These are phyloP conservation scores for Dinoponera quadriceps DNA, from an alignment of 1,140 invertebrate genomes.

Conservation along the genomic window DNA sequence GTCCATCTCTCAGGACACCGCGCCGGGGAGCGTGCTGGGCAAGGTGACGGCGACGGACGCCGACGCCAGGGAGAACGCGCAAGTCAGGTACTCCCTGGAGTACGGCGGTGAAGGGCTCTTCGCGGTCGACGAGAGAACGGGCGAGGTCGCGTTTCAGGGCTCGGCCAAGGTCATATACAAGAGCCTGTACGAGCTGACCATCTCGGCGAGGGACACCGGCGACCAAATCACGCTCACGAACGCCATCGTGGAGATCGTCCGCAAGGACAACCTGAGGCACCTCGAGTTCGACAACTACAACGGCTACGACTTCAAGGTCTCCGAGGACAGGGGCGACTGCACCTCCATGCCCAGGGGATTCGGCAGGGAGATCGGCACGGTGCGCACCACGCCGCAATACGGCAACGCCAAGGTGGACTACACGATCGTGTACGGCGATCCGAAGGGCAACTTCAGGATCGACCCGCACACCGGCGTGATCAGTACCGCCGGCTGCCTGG, in stretches of 20 bases:
- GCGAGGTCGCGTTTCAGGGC: slow-evolving; percentile 89
- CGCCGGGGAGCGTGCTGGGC: slow-evolving; percentile 89
- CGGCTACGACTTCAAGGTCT: slow-evolving; percentile 92
- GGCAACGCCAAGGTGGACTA: slow-evolving; percentile 87
- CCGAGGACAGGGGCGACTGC: slow-evolving; percentile 91
- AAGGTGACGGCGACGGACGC: slow-evolving; percentile 92
- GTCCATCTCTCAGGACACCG: slow-evolving; percentile 88
- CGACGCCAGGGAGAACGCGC: slow-evolving; percentile 93
- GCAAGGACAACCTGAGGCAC: slow-evolving; percentile 89
- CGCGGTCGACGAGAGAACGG: slow-evolving; percentile 91
- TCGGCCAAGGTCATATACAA: slow-evolving; percentile 88
- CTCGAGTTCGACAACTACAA: slow-evolving; percentile 90
- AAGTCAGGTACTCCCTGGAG: slow-evolving; percentile 91
- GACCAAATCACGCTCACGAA: slow-evolving; percentile 90
- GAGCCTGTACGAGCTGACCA: slow-evolving; percentile 89
- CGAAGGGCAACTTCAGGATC: slow-evolving; percentile 91
- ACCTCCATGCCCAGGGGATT: slow-evolving; percentile 86
- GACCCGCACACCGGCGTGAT: slow-evolving; percentile 93
- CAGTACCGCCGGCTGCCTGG: slow-evolving; percentile 91
- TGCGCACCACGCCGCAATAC: neutral
- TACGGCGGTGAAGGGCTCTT: slow-evolving; percentile 92
- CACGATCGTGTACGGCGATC: slow-evolving; percentile 94
- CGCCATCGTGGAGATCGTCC: slow-evolving; percentile 93
- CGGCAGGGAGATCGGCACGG: slow-evolving; percentile 85
- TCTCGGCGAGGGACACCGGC: slow-evolving; percentile 93